Base-by-base conservation (phyloP, 2,113 vertebrate species). In the Jaculus jaculus region DNA sequence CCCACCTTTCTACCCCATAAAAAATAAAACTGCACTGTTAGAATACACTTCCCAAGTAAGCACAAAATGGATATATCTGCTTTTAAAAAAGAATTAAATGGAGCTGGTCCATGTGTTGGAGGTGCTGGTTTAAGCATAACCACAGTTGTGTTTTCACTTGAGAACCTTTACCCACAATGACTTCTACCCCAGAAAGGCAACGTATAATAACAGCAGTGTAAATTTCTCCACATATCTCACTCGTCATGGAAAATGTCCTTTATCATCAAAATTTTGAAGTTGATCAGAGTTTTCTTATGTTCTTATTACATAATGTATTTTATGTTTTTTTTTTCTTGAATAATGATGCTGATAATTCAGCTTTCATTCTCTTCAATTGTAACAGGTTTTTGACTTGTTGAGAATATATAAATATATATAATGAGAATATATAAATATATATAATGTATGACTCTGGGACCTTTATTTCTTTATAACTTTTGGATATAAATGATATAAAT, bases 341-440 rank as follows among this genome's bases (percentile, higher is more conserved):
- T 96, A 97, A 97, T 83, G 89, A 87, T 42, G 87, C 94, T 95
- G 95, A 95, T 97, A 97, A 96, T 96, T 97, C 91, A 96, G 92
- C 89, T 97, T 96, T 79, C 65, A 92, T 89, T 93, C 78, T 72
- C 32, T 37, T 94, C 80, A 78, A 90, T 83, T 94, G 95, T 92
- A 93, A 95, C 84, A 94, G 87, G 92, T 89, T 94, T 54, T 84
- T 91, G 87, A 89, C 92, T 96, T 95, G 94, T 97, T 91, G 95
- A 82, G 91, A 95, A 96, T 94, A 84, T 91, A 89, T 91, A 94
- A 96, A 96, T 95, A 89, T 94, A n/a, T n/a, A n/a, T n/a, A n/a
- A n/a, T 91, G 95, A 82, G 91, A 95, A 96, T 94, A 84, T 91
- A 89, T 91, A 94, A 96, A 96, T n/a, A 80, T 94, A 54, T 54